phyloP scores from a whole-genome alignment of 1,140 invertebrate species.

The Propsilocerus akamusi region DNA sequence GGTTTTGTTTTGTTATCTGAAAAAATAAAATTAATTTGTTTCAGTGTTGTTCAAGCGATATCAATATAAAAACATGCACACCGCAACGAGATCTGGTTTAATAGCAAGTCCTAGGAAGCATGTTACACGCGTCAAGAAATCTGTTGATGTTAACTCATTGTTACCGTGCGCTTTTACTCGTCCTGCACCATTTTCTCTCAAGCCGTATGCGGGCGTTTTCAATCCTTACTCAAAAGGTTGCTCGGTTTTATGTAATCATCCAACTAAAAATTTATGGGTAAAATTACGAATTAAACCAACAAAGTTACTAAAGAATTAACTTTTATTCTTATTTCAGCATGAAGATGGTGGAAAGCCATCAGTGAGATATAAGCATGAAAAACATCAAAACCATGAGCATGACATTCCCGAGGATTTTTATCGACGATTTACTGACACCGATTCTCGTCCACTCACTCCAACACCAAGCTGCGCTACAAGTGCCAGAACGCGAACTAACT shows the following conservation, averaged over 20 bases:
- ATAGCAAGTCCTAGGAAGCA: not conserved
- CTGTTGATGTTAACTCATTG: not conserved
- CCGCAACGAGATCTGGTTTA: too few species aligned
- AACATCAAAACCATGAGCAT: slow-evolving; percentile 10
- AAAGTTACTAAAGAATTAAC: not conserved
- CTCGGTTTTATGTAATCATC: slow-evolving; percentile 65
- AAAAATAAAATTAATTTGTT: too few species aligned
- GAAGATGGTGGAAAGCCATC: not conserved
- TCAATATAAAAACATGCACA: too few species aligned
- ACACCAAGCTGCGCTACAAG: slow-evolving; percentile 44
- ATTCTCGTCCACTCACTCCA: slow-evolving; percentile 55
- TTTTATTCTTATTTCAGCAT: not conserved
- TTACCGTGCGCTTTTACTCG: not conserved
- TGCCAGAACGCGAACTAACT: slow-evolving; percentile 26
- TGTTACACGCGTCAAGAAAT: not conserved
- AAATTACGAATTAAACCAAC: not conserved
- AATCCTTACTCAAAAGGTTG: slow-evolving; percentile 61
- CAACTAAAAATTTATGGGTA: slow-evolving; percentile 34
- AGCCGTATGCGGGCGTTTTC: slow-evolving; percentile 56
- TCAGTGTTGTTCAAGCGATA: too few species aligned
- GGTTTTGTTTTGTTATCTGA: too few species aligned
- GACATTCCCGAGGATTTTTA: slow-evolving; percentile 40
- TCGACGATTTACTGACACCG: slow-evolving; percentile 55
- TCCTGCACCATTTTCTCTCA: slow-evolving; percentile 43
- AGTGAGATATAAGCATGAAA: not conserved